phyloP scores from a whole-genome alignment of 1,140 invertebrate genomes.

The Drosophila busckii region DNA sequence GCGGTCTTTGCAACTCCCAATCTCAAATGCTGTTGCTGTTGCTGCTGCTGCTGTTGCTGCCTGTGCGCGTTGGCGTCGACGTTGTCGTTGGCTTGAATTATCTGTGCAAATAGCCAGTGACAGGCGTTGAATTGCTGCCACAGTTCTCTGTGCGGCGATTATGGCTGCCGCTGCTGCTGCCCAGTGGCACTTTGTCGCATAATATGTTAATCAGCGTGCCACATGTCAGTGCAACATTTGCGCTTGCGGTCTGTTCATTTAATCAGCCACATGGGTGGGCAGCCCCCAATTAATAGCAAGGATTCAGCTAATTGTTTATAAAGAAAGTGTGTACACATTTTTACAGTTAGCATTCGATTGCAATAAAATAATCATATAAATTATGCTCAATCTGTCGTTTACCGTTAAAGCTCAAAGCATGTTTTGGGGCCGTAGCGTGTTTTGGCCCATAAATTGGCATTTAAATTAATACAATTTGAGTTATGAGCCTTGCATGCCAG shows the following conservation, averaged over 20 bases:
- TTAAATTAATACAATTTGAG: constrained; percentile 79
- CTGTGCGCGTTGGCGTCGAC: neutral
- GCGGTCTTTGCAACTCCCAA: neutral
- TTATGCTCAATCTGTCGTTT: constrained; percentile 61
- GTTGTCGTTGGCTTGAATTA: constrained; percentile 69
- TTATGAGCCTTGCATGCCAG: constrained; percentile 51
- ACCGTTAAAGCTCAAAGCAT: constrained; percentile 34
- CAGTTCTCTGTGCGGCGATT: constrained; percentile 29
- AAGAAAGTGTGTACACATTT: neutral
- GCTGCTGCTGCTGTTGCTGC: no score
- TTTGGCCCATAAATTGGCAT: constrained; percentile 78
- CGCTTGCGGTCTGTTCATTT: constrained; percentile 19
- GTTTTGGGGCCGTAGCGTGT: constrained; percentile 13
- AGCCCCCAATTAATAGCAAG: no score
- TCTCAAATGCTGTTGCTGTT: neutral
- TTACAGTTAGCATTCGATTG: neutral
- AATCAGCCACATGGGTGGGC: no score
- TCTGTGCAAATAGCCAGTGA: constrained; percentile 72
- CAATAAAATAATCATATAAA: constrained; percentile 18
- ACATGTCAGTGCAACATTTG: constrained; percentile 52
- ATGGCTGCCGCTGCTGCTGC: constrained; percentile 32
- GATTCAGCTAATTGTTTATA: constrained; percentile 5
- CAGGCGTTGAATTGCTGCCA: constrained; percentile 71
- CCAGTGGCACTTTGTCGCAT: constrained; percentile 72
- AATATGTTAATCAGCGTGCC: constrained; percentile 68